Conservation (phyloP, 1,140 invertebrate genomes). For the Amyelois transitella region DNA sequence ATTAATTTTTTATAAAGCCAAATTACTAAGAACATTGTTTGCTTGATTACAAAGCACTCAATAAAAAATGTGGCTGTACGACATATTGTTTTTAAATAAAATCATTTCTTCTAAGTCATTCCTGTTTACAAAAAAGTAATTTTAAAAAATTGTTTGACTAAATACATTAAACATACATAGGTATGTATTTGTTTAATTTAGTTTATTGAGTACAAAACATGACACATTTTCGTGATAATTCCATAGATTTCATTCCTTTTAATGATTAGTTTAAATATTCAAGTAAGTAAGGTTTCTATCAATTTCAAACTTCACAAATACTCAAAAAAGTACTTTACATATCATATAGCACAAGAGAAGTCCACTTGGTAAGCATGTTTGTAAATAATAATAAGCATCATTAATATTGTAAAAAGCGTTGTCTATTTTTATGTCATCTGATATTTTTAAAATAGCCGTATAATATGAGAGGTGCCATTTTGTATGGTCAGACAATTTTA, state of each 20-base stretch:
- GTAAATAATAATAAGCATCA: not conserved
- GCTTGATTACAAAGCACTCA: no score
- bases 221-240: not conserved
- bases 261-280: no score
- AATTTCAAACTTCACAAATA: no score
- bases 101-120: no score
- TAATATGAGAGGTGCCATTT: not conserved
- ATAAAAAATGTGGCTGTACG: no score
- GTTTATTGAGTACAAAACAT: not conserved
- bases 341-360: slow-evolving; percentile 9
- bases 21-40: no score
- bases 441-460: not conserved
- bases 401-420: slow-evolving; percentile 15
- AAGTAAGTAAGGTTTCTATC: no score
- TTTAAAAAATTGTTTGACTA: no score
- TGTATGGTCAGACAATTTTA: not conserved
- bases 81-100: no score
- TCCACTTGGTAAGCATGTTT: not conserved
- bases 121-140: no score
- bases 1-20: no score
- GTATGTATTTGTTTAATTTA: not conserved
- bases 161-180: not conserved
- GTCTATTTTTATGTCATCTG: slow-evolving; percentile 15
- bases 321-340: slow-evolving; percentile 20
- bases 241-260: not conserved